These are phyloP conservation scores for Phenganax marumi DNA, from an alignment of 92 coral and sea anemone species.

Conservation along the genomic window DNA sequence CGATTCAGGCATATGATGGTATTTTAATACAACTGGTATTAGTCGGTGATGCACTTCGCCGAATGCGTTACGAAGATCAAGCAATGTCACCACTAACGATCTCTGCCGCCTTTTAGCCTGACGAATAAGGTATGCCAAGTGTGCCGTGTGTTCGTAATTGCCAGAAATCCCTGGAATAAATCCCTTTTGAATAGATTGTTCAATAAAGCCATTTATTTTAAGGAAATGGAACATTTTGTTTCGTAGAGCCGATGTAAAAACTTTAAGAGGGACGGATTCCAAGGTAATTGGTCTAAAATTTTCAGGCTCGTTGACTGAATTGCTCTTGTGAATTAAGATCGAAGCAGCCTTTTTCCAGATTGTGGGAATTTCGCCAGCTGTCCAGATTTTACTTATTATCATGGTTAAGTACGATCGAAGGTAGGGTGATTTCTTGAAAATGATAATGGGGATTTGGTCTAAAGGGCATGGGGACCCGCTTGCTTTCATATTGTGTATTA, in stretches of 20 bases:
- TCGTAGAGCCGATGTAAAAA: not conserved
- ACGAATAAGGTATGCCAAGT: conserved; percentile 27
- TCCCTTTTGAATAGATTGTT: conserved; percentile 24
- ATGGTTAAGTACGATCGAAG: not conserved
- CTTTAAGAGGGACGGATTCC: not conserved
- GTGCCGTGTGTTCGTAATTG: conserved; percentile 13
- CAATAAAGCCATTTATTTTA: not conserved
- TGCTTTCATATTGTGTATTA: conserved; percentile 20
- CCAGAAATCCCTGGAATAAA: conserved; percentile 29
- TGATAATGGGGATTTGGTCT: conserved; percentile 12
- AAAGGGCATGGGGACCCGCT: conserved; percentile 31
- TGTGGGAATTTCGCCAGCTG: not conserved
- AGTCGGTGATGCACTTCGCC: conserved; percentile 50
- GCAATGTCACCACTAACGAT: conserved; percentile 38
- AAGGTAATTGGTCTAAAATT: conserved; percentile 8
- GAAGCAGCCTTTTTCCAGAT: conserved; percentile 26
- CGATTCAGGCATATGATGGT: not conserved
- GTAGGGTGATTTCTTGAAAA: conserved; percentile 1
- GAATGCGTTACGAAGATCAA: conserved; percentile 49
- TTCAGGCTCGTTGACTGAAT: not conserved
- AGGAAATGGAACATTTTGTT: conserved; percentile 8
- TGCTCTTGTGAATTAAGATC: conserved; percentile 26
- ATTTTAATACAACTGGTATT: not conserved
- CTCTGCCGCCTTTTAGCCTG: conserved; percentile 30
- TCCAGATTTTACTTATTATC: not conserved